phyloP scores from a whole-genome alignment of 2,113 vertebrate species.

The Scomber colias region DNA sequence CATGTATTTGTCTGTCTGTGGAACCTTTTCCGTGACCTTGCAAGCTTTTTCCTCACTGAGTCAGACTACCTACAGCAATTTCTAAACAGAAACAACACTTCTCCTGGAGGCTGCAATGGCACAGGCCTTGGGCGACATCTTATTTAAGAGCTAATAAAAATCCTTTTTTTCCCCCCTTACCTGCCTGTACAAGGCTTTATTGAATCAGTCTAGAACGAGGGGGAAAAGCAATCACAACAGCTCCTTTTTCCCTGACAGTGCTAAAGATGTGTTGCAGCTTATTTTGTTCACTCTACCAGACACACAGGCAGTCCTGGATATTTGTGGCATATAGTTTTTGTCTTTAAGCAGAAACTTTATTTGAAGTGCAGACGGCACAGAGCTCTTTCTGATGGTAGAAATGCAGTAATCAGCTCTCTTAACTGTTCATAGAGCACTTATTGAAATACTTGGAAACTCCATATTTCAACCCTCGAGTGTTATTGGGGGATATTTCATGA shows the following conservation, averaged over 20 bases:
- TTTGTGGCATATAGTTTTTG: not conserved
- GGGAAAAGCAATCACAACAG: not conserved
- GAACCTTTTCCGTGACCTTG: constrained; percentile 29
- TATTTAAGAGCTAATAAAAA: constrained; percentile 42
- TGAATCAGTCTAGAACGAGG: constrained; percentile 15
- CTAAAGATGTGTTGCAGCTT: not conserved
- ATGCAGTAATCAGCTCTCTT: too few relatives aligned
- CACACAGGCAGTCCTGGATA: not conserved
- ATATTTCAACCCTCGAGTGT: too few relatives aligned
- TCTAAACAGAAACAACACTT: constrained; percentile 28
- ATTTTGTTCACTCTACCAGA: not conserved
- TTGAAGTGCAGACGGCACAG: not conserved
- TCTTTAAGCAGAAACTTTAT: not conserved
- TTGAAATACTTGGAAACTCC: too few relatives aligned
- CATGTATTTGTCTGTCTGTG: constrained; percentile 9
- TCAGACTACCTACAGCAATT: constrained; percentile 27
- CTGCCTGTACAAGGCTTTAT: constrained; percentile 5
- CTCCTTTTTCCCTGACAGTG: not conserved
- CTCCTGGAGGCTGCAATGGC: constrained; percentile 9
- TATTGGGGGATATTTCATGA: too few relatives aligned
- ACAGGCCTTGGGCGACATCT: constrained; percentile 6
- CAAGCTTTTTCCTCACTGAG: constrained; percentile 3
- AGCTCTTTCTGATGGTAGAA: too few relatives aligned
- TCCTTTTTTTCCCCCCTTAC: constrained; percentile 9
- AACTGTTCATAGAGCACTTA: too few relatives aligned